Percentiles rank a stretch among this genome's conserved stretches.
phyloP scores from a whole-genome alignment of 2,888 invertebrate species.

The Notocelia uddmanniana region DNA sequence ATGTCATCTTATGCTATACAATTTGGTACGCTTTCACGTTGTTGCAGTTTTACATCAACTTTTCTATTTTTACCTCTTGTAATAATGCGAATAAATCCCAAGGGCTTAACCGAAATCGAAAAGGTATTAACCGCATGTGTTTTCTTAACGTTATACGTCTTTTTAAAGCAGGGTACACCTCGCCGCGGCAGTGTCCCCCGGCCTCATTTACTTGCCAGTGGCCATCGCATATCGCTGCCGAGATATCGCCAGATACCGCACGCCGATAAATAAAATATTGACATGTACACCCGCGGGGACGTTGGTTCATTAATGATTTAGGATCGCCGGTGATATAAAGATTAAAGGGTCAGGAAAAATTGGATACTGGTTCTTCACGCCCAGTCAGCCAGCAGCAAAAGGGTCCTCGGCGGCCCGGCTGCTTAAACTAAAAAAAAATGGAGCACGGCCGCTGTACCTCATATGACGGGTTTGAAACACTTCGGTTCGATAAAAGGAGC shows the following conservation, averaged over 20 bases:
- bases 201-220: slow-evolving; percentile 75
- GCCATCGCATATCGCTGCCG: slow-evolving; percentile 62
- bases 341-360: background rate
- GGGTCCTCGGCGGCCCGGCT: too few relatives aligned
- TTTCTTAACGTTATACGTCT: slow-evolving; percentile 8
- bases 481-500: too few relatives aligned
- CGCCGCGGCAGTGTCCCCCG: slow-evolving; percentile 36
- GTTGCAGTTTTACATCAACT: slow-evolving; percentile 22
- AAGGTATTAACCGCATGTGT: background rate
- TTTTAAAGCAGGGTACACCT: slow-evolving; percentile 15
- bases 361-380: too few relatives aligned
- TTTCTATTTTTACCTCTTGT: slow-evolving; percentile 31
- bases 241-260: slow-evolving; percentile 74
- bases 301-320: slow-evolving; percentile 14
- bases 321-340: background rate
- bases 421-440: too few relatives aligned
- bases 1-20: slow-evolving; percentile 14
- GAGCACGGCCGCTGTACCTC: background rate
- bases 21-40: slow-evolving; percentile 14
- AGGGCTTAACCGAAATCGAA: background rate
- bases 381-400: too few relatives aligned
- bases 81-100: slow-evolving; percentile 63
- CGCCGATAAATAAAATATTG: slow-evolving; percentile 82
- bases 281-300: slow-evolving; percentile 64
- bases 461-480: background rate